These are phyloP conservation scores for Nymphalis c-album DNA, from an alignment of 2,888 invertebrate genomes.

Conservation along the genomic window DNA sequence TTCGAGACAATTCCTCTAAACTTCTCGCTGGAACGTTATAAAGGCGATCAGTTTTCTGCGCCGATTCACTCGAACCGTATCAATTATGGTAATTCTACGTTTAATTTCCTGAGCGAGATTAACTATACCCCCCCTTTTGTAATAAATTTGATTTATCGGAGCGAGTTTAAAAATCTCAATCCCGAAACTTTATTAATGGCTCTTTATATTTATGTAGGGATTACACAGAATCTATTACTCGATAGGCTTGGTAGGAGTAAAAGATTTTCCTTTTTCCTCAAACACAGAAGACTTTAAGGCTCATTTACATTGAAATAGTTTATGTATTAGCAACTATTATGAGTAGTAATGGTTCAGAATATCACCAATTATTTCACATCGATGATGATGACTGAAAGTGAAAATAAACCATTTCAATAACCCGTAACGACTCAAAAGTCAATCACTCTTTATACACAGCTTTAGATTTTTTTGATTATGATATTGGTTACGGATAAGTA, in stretches of 20 bases:
- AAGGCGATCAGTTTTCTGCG: conserved; percentile 73
- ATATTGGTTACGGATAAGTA: too few species aligned
- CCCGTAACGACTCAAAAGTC: too few species aligned
- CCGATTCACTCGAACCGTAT: conserved; percentile 73
- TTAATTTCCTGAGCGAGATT: conserved; percentile 79
- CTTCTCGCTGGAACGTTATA: conserved; percentile 52
- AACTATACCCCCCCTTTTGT: conserved; percentile 63
- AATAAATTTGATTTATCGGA: conserved; percentile 76
- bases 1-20: conserved; percentile 54
- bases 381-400: too few species aligned
- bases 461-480: too few species aligned
- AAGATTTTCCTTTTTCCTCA: not conserved
- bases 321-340: too few species aligned
- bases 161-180: conserved; percentile 59
- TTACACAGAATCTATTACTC: conserved; percentile 19
- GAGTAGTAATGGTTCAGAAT: too few species aligned
- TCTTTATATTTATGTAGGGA: conserved; percentile 34
- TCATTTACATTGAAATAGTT: too few species aligned
- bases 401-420: too few species aligned
- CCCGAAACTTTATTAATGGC: conserved; percentile 47
- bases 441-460: too few species aligned
- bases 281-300: not conserved
- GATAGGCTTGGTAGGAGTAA: conserved; percentile 7
- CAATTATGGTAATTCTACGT: conserved; percentile 79
- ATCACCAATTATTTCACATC: too few species aligned